Conservation (phyloP, 2,113 vertebrate species). For the Alligator mississippiensis region DNA sequence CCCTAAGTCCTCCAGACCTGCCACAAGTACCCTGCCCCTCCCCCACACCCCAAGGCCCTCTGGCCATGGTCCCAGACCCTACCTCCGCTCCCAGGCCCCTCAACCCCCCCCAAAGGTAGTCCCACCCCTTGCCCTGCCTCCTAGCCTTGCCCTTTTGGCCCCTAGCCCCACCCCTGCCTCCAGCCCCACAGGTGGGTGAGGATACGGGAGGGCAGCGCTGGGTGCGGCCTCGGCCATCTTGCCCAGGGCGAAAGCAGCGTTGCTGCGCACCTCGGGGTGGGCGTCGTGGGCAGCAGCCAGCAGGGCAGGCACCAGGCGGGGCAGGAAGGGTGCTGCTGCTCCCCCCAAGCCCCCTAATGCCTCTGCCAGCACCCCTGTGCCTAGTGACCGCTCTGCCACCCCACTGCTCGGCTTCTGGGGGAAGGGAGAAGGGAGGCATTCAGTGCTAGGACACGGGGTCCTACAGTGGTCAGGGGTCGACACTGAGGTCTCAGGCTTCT, state of each 20-base stretch:
- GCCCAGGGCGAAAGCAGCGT: conserved; percentile 88
- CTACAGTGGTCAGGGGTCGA: too few species aligned
- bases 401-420: conserved; percentile 85
- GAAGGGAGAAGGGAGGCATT: not conserved
- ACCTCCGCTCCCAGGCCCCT: not conserved
- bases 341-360: conserved; percentile 80
- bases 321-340: conserved; percentile 76
- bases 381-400: conserved; percentile 88
- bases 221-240: conserved; percentile 85
- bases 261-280: conserved; percentile 89
- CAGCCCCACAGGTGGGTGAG: not conserved
- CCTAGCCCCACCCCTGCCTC: not conserved
- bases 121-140: not conserved
- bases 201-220: conserved; percentile 79
- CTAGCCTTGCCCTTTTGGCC: not conserved
- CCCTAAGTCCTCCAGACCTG: too few species aligned
- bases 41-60: too few species aligned
- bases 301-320: conserved; percentile 83
- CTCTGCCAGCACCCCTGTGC: conserved; percentile 85
- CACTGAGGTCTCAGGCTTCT: too few species aligned
- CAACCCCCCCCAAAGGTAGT: not conserved
- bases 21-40: too few species aligned
- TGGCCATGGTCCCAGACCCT: not conserved
- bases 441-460: too few species aligned
- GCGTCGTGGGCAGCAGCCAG: conserved; percentile 78